These are phyloP conservation scores for Coturnix japonica DNA, from an alignment of 2,113 vertebrate genomes.

Conservation along the genomic window DNA sequence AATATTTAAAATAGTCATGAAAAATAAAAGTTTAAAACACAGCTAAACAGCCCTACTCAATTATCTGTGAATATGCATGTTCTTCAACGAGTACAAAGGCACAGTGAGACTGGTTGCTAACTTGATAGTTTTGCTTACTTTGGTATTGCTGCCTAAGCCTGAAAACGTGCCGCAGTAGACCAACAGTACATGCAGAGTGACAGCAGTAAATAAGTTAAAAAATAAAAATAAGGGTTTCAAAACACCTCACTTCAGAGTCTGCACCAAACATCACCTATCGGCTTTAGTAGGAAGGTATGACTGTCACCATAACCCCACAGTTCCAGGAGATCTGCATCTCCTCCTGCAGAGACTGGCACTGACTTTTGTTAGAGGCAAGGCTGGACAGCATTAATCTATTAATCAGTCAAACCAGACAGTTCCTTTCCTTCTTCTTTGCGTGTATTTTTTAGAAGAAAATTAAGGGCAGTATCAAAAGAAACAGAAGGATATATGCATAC, in stretches of 20 bases:
- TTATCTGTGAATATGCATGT: background rate
- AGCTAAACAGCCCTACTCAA: background rate
- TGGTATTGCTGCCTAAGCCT: background rate
- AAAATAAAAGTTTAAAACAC: background rate
- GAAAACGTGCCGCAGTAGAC: background rate
- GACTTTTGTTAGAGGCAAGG: background rate
- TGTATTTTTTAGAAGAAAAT: background rate
- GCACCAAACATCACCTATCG: background rate
- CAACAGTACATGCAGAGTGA: background rate
- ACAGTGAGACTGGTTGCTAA: background rate
- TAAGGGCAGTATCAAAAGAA: background rate
- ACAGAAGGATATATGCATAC: background rate
- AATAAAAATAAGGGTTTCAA: background rate
- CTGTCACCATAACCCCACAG: background rate
- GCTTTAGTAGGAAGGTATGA: background rate
- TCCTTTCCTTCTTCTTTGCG: background rate
- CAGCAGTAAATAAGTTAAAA: background rate
- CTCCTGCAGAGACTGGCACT: background rate
- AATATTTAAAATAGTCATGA: background rate
- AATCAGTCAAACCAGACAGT: background rate
- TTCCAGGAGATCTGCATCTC: background rate
- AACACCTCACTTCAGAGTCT: background rate
- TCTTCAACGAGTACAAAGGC: background rate
- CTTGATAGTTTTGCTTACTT: background rate
- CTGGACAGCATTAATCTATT: background rate